Conservation (phyloP, 1,140 invertebrate genomes). For the Habropoda laboriosa region DNA sequence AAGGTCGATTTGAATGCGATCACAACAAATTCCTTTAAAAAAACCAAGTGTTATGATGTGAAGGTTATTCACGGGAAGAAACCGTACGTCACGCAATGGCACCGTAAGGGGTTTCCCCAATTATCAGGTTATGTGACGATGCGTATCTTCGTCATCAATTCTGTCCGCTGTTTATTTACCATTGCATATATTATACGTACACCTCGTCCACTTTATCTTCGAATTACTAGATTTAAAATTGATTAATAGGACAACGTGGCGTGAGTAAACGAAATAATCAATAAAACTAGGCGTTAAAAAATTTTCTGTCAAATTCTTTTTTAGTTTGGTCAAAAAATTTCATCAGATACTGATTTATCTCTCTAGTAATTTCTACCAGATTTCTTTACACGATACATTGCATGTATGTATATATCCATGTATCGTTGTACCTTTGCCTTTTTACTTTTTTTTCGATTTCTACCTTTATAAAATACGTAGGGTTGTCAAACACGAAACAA, state of each 20-base stretch:
- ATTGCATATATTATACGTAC: neutral
- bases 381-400: too few relatives aligned
- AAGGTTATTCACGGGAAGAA: neutral
- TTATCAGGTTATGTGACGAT: neutral
- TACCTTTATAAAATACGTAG: neutral
- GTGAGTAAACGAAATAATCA: too few relatives aligned
- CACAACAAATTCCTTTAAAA: neutral
- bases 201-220: too few relatives aligned
- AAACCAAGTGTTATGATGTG: neutral
- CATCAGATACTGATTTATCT: too few relatives aligned
- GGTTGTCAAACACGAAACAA: neutral
- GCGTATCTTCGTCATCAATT: neutral
- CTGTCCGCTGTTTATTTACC: neutral
- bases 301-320: too few relatives aligned
- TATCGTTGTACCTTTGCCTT: too few relatives aligned
- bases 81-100: neutral
- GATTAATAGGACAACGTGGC: too few relatives aligned
- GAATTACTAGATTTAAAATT: too few relatives aligned
- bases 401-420: too few relatives aligned
- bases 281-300: too few relatives aligned
- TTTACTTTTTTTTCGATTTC: neutral
- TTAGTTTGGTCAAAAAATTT: too few relatives aligned
- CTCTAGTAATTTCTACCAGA: too few relatives aligned
- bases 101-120: neutral
- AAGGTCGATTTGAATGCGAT: neutral